Evolutionary conservation across 2,797 vertebrate species (phyloP), one percentile per base, ranked within the genome.

Genomic region (Scomberomorus guttatus): DNA sequence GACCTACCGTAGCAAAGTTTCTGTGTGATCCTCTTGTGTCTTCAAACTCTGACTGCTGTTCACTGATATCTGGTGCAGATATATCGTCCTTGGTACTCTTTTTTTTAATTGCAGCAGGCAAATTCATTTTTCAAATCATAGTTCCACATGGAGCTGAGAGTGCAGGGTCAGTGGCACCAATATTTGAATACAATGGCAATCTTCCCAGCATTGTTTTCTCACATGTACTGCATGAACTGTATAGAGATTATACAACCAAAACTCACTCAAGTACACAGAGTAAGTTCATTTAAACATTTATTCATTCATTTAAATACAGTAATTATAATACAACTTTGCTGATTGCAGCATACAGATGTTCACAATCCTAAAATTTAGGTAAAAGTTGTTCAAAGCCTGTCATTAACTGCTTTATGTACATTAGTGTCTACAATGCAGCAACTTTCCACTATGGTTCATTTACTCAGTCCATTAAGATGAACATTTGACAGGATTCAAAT

Each of bases 81-180:
- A 13, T 22, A 32, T 32, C 29, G 29, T 32, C 6, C 37, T 37
- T 37, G 20, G 20, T 5, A 13, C 29, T 32, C n/a, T n/a, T n/a
- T n/a, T n/a, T n/a, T 51, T 72, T 18, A 15, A 72, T 81, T 68
- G 37, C 17, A 27, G 4, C 37, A 72, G 13, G 56, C 63, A 51
- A 51, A 79, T 67, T 0, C 1, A 24, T 37, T 27, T 57, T 22
- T 48, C 4, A 1, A 22, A 15, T 52, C 1, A 22, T 14, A 32
- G 25, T 24, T 22, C 34, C 10, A 22, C 29, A 18, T 6, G 2
- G 12, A 50, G 42, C 0, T 42, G 59, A 63, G 52, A 10, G 32
- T 10, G 0, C 15, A 22, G 25, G 1, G 11, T 22, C 42, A 34
- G 3, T 46, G 13, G 65, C 59, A 46, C 0, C 25, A 6, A 0